Evolutionary conservation across 2,113 vertebrate species (phyloP), one percentile per base, ranked within the genome.

Genomic region (Chrysochloris asiatica): DNA sequence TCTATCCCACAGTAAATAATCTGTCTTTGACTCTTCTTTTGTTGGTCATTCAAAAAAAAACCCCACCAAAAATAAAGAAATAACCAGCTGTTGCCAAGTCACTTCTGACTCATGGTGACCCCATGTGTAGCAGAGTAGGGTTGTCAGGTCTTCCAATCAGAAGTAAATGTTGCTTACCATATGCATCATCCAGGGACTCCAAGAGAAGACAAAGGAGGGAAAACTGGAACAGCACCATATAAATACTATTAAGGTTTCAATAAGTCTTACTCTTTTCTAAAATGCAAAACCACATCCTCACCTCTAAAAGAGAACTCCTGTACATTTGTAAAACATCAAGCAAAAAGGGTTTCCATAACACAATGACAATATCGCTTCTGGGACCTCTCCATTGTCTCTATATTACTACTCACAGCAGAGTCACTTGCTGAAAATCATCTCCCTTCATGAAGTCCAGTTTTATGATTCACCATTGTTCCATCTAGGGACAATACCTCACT

Each of bases 361-460:
- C 88, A 92, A 86, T 85, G 91, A 83, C 96, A 82, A 12, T 54
- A 36, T 83, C 87, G 95, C 92, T 82, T 82, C 54, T 22, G 6
- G 4, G n/a, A 4, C 2, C 21, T 22, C 54, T 19, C 56, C 26
- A 95, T 94, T 93, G 59, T 45, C 52, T 38, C 41, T 19, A 77
- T 71, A 93, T 94, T 95, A 69, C 52, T 80, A 38, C 78, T 80
- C 75, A 94, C 26, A 86, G 91, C 96, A 65, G 22, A 93, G 48
- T 85, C 63, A 21, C 33, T 72, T 84, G 14, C 50, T 90, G 82
- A 88, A 97, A 97, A 95, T 93, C 92, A 96, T 93, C 90, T 88
- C 65, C 86, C 95, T 95, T 95, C 92, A 93, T 86, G 83, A 69
- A 86, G 96, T 96, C 83, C 91, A 79, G 54, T 84, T 96, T 95